These are phyloP conservation scores for Lampris incognitus DNA, from an alignment of 2,113 vertebrate species.

Conservation along the genomic window DNA sequence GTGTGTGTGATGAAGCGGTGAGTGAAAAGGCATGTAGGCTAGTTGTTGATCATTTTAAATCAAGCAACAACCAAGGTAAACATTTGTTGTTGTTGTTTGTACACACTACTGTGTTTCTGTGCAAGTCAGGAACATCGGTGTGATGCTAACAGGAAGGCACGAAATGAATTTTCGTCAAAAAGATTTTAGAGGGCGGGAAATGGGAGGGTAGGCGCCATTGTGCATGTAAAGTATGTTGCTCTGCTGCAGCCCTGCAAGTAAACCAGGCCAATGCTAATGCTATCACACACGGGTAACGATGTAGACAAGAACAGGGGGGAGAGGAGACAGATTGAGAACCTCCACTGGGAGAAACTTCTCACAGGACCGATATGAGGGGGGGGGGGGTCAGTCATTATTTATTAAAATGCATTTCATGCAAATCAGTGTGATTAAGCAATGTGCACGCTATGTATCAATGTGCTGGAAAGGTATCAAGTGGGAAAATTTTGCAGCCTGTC, in stretches of 20 bases:
- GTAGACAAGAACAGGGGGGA: not conserved
- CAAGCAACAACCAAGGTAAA: too few species aligned
- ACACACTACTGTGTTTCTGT: too few species aligned
- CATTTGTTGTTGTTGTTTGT: too few species aligned
- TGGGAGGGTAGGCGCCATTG: too few species aligned
- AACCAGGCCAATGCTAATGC: not conserved
- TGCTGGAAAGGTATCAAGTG: not conserved
- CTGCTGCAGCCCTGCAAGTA: not conserved
- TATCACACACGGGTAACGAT: too few species aligned
- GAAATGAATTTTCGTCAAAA: too few species aligned
- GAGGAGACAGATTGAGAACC: constrained; percentile 12
- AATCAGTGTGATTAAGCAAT: constrained; percentile 49
- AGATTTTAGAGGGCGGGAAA: too few species aligned
- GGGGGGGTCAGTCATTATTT: constrained; percentile 33
- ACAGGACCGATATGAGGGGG: not conserved
- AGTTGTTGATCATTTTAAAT: too few species aligned
- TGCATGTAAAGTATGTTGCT: not conserved
- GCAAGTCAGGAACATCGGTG: too few species aligned
- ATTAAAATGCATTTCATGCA: constrained; percentile 43
- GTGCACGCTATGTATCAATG: constrained; percentile 45
- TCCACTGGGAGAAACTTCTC: not conserved
- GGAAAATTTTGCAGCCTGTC: constrained; percentile 33
- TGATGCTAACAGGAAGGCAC: too few species aligned
- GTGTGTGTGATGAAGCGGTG: too few species aligned
- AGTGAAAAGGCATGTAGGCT: too few species aligned